phyloP scores from a whole-genome alignment of 2,888 invertebrate species.

The Caenorhabditis auriculariae region DNA sequence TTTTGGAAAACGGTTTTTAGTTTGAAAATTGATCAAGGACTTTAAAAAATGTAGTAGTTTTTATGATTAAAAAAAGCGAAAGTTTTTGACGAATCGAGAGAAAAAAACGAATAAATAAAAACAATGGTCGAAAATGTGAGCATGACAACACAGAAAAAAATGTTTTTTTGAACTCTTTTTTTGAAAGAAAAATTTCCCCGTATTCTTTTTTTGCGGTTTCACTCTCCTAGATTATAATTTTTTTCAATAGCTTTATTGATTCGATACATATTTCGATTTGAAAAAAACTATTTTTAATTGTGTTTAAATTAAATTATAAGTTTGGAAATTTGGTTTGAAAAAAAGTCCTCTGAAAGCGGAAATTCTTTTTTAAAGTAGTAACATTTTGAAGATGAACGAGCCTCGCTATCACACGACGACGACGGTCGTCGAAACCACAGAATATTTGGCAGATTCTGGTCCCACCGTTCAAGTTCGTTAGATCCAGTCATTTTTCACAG shows the following conservation, averaged over 20 bases:
- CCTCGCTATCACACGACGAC: slow-evolving; percentile 43
- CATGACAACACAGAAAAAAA: too few relatives aligned
- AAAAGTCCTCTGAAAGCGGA: too few relatives aligned
- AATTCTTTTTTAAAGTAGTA: too few relatives aligned
- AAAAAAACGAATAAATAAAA: neutral
- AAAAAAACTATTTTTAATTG: too few relatives aligned
- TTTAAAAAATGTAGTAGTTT: neutral
- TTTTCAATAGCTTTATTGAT: too few relatives aligned
- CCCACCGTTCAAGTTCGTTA: slow-evolving; percentile 28
- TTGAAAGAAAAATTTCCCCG: neutral
- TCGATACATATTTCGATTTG: too few relatives aligned
- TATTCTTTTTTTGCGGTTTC: neutral
- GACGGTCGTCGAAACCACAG: slow-evolving; percentile 44
- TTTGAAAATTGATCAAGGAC: too few relatives aligned
- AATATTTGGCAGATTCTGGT: slow-evolving; percentile 44
- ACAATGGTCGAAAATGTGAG: neutral
- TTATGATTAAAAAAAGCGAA: neutral
- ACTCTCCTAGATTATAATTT: neutral
- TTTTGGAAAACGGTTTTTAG: too few relatives aligned
- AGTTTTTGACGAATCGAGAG: slow-evolving; percentile 8
- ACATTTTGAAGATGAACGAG: slow-evolving; percentile 33
- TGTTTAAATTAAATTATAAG: too few relatives aligned
- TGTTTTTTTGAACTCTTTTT: neutral
- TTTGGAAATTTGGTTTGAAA: too few relatives aligned
- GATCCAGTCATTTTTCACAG: neutral